phyloP scores from a whole-genome alignment of 2,888 invertebrate species.

The Drosophila longiperda region DNA sequence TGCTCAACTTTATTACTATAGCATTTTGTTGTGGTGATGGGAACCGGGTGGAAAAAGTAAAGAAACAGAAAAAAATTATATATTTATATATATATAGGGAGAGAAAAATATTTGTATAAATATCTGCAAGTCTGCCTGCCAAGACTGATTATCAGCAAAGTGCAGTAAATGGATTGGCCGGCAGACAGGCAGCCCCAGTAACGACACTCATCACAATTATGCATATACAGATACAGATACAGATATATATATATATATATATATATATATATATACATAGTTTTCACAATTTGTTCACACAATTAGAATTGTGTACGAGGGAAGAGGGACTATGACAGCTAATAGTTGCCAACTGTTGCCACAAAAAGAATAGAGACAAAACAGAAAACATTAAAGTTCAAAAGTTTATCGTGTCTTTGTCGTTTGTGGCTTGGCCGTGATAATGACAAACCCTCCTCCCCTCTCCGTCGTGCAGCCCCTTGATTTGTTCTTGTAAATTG shows the following conservation, averaged over 20 bases:
- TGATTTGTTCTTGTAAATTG: constrained; percentile 67
- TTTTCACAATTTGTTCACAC: constrained; percentile 61
- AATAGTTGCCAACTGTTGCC: constrained; percentile 50
- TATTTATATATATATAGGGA: background rate
- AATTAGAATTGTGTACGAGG: constrained; percentile 46
- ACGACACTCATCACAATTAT: constrained; percentile 57
- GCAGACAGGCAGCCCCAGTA: constrained; percentile 36
- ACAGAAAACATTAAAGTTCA: constrained; percentile 57
- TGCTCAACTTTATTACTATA: constrained; percentile 9
- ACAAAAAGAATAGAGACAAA: constrained; percentile 54
- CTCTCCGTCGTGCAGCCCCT: constrained; percentile 2
- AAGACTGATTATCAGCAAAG: constrained; percentile 70
- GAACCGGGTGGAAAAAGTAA: constrained; percentile 20
- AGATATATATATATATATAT: background rate
- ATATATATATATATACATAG: constrained; percentile 1
- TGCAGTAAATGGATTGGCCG: constrained; percentile 61
- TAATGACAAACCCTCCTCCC: constrained; percentile 51
- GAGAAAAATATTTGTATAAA: constrained; percentile 26
- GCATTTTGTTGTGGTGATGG: constrained; percentile 10
- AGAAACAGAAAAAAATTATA: constrained; percentile 7
- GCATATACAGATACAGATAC: constrained; percentile 2
- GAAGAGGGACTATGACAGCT: background rate
- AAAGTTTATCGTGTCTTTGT: constrained; percentile 71
- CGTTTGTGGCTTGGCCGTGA: constrained; percentile 72
- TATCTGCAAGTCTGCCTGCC: constrained; percentile 18